Conservation (phyloP, 1,140 invertebrate genomes). For the Tetragonula clypearis region DNA sequence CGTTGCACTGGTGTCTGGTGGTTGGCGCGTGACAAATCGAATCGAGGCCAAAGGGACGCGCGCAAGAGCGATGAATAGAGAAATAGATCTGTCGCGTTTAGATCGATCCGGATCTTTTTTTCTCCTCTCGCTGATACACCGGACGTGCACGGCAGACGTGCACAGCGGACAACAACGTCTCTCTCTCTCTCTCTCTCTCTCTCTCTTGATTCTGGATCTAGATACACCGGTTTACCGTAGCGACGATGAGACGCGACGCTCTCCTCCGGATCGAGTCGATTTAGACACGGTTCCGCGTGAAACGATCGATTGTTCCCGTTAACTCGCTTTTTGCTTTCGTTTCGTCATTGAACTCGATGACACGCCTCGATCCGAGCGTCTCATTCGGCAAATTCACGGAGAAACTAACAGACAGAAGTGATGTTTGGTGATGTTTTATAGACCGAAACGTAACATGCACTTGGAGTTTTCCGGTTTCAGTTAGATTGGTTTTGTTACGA, state of each 20-base stretch:
- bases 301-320: slow-evolving; percentile 40
- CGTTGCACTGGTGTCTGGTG: not conserved
- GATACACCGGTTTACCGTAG: slow-evolving; percentile 10
- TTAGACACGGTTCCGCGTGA: slow-evolving; percentile 17
- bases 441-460: not conserved
- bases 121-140: not conserved
- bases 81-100: slow-evolving; percentile 55
- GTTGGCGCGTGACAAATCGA: slow-evolving; percentile 46
- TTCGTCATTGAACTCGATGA: not conserved
- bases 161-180: not conserved
- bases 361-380: not conserved
- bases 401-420: not conserved
- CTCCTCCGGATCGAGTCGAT: not conserved
- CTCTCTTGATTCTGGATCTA: slow-evolving; percentile 11
- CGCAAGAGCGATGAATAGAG: slow-evolving; percentile 41
- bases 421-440: not conserved
- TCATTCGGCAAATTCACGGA: not conserved
- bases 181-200: not conserved
- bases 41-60: slow-evolving; percentile 40
- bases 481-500: not conserved
- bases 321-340: not conserved
- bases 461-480: not conserved
- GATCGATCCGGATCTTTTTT: slow-evolving; percentile 15
- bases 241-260: not conserved
- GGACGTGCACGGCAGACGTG: slow-evolving; percentile 7